A percentile compares a stretch with the other conserved stretches of the same genome.
These are phyloP conservation scores for Caenorhabditis latens DNA, from an alignment of 1,140 invertebrate genomes.

Conservation along the genomic window DNA sequence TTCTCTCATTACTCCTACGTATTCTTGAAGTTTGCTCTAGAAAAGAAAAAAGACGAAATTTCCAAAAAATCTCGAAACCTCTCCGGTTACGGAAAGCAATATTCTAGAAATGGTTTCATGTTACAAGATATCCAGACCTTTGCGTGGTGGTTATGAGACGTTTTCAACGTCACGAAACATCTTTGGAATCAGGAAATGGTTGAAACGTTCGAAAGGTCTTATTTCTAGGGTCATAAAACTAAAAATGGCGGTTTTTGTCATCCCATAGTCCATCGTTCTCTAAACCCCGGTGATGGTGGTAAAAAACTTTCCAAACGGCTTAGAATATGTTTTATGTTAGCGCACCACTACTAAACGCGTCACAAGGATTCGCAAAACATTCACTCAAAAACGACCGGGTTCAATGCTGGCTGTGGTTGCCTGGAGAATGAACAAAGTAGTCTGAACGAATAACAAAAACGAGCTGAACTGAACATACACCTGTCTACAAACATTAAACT, in stretches of 20 bases:
- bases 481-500: conserved; percentile 8
- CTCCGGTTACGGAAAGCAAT: conserved; percentile 54
- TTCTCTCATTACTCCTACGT: conserved; percentile 5
- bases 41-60: conserved; percentile 8
- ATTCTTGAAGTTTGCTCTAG: conserved; percentile 39
- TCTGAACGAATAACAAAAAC: neutral
- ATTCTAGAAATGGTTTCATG: conserved; percentile 51
- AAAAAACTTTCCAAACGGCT: conserved; percentile 18
- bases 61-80: conserved; percentile 53
- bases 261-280: conserved; percentile 13
- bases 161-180: conserved; percentile 53
- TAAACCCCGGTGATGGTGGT: conserved; percentile 22
- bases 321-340: conserved; percentile 50
- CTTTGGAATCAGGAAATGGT: conserved; percentile 4
- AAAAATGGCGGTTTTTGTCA: neutral
- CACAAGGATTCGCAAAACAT: conserved; percentile 47
- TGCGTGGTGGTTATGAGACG: conserved; percentile 42
- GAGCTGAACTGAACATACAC: neutral
- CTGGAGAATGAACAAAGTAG: neutral
- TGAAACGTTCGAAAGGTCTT: conserved; percentile 35
- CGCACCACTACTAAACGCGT: conserved; percentile 10
- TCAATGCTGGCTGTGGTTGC: conserved; percentile 6
- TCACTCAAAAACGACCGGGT: conserved; percentile 34
- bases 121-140: conserved; percentile 48
- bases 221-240: conserved; percentile 40